A percentile compares a stretch with the other conserved stretches of the same genome.
phyloP scores from a whole-genome alignment of 2,797 vertebrate genomes.

The Fringilla coelebs region DNA sequence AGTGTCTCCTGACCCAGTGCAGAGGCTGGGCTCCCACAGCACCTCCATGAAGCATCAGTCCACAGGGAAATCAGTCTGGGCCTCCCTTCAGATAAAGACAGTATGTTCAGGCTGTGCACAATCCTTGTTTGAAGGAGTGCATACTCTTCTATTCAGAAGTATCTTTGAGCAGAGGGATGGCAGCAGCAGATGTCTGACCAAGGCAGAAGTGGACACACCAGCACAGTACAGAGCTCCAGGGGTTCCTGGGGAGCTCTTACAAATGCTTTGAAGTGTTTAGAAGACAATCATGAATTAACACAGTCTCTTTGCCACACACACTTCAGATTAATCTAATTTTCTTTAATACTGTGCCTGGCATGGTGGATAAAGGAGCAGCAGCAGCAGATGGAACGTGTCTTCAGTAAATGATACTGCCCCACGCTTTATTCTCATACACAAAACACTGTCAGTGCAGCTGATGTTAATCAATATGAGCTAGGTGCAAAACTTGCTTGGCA shows the following conservation, averaged over 20 bases:
- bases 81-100: background rate
- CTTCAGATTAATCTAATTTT: background rate
- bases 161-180: background rate
- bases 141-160: background rate
- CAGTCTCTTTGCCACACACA: background rate
- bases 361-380: background rate
- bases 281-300: background rate
- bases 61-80: background rate
- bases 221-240: background rate
- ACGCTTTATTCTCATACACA: background rate
- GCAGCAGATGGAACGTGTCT: background rate
- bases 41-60: background rate
- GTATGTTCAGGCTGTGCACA: background rate
- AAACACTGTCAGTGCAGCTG: background rate
- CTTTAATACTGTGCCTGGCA: background rate
- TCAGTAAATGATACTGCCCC: background rate
- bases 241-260: background rate
- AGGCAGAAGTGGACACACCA: background rate
- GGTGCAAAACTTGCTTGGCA: background rate
- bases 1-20: background rate
- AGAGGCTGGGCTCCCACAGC: background rate
- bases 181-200: background rate
- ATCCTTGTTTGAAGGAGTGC: background rate
- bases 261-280: background rate
- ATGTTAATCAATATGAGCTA: fast-evolving